Evolutionary conservation across 2,113 vertebrate genomes (phyloP).

Genomic region (Nyctereutes procyonoides): DNA sequence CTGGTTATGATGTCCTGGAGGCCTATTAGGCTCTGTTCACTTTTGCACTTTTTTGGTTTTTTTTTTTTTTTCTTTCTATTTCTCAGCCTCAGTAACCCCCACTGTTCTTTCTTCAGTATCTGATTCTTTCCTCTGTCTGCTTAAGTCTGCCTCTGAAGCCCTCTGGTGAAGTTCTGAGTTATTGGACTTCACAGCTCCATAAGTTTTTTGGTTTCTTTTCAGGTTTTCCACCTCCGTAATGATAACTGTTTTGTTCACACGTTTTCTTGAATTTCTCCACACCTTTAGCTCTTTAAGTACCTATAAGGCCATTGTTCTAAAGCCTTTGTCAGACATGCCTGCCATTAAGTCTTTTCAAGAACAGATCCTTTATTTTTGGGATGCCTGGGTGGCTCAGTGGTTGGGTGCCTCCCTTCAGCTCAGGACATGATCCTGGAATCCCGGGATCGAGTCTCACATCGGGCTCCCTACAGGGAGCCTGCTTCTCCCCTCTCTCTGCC

Average conservation of each 20-base stretch:
- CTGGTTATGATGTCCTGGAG: neutral
- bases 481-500: no score
- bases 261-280: neutral
- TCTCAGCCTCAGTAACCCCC: neutral
- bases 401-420: neutral
- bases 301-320: neutral
- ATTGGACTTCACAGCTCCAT: neutral
- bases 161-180: neutral
- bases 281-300: neutral
- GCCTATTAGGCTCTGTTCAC: neutral
- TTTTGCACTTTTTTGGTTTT: neutral
- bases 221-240: neutral
- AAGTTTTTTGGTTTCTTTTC: neutral
- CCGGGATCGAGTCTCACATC: neutral
- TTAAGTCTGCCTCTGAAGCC: neutral
- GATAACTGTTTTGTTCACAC: neutral
- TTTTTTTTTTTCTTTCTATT: neutral
- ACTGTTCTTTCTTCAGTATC: neutral
- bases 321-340: neutral
- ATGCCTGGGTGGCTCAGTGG: neutral
- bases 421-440: neutral
- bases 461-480: no score
- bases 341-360: neutral
- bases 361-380: neutral
- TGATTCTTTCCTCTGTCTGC: neutral